Conservation (phyloP, 2,797 vertebrate genomes). For the Myoxocephalus aenaeus region DNA sequence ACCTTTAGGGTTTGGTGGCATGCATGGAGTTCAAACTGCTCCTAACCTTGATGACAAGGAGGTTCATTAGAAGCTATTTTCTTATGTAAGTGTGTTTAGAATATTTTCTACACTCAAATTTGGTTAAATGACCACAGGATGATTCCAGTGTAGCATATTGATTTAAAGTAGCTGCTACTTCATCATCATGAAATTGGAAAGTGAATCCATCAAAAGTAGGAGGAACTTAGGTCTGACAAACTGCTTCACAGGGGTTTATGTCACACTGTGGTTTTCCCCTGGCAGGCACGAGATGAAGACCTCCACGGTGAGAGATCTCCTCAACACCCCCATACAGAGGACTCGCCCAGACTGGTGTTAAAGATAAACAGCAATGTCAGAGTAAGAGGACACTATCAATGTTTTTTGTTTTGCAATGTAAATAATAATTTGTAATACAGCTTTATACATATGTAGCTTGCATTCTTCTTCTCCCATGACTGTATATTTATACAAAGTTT, state of each 20-base stretch:
- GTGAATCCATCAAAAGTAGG: slow-evolving; percentile 20
- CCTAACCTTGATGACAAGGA: slow-evolving; percentile 42
- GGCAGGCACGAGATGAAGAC: slow-evolving; percentile 84
- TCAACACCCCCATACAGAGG: slow-evolving; percentile 76
- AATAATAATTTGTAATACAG: slow-evolving; percentile 21
- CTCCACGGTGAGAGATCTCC: slow-evolving; percentile 80
- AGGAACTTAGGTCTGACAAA: slow-evolving; percentile 28
- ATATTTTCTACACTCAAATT: slow-evolving; percentile 40
- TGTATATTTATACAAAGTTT: slow-evolving; percentile 19
- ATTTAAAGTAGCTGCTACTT: slow-evolving; percentile 22
- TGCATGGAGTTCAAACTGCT: slow-evolving; percentile 27
- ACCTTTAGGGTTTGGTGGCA: slow-evolving; percentile 49
- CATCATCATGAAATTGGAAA: slow-evolving; percentile 10
- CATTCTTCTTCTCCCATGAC: neutral
- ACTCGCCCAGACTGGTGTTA: slow-evolving; percentile 81
- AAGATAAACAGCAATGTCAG: slow-evolving; percentile 84
- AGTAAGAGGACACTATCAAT: slow-evolving; percentile 75
- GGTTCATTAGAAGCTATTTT: slow-evolving; percentile 59
- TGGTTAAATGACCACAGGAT: slow-evolving; percentile 45
- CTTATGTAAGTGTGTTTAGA: neutral
- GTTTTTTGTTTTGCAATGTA: slow-evolving; percentile 44
- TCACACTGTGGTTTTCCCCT: slow-evolving; percentile 61
- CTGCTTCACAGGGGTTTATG: slow-evolving; percentile 28
- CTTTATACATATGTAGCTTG: neutral
- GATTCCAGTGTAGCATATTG: slow-evolving; percentile 39